Evolutionary conservation across 2,888 invertebrate genomes (phyloP).

Genomic region (Leptarthrus brevirostris): DNA sequence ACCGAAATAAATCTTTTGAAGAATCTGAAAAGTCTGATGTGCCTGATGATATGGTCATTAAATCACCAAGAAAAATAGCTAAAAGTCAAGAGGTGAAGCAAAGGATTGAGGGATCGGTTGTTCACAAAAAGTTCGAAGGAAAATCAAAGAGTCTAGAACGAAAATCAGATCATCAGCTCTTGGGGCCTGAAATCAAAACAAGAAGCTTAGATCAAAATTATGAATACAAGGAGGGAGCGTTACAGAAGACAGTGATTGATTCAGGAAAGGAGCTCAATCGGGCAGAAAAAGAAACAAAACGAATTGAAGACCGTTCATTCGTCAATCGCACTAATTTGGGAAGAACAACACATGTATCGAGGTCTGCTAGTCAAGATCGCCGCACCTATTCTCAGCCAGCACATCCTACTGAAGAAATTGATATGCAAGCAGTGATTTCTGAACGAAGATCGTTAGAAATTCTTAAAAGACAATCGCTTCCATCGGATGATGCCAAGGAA

Average conservation of each 20-base stretch:
- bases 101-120: conserved; percentile 73
- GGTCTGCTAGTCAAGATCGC: conserved; percentile 27
- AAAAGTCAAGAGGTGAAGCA: conserved; percentile 74
- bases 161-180: conserved; percentile 72
- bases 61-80: conserved; percentile 72
- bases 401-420: conserved; percentile 66
- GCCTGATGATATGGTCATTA: conserved; percentile 68
- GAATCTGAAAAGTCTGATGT: conserved; percentile 72
- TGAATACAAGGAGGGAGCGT: conserved; percentile 68
- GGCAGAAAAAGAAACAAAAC: conserved; percentile 55
- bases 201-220: conserved; percentile 77
- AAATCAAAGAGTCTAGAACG: conserved; percentile 78
- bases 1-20: conserved; percentile 73
- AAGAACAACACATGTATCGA: conserved; percentile 18
- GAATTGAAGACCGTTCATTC: conserved; percentile 60
- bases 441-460: conserved; percentile 73
- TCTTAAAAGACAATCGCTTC: conserved; percentile 70
- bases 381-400: conserved; percentile 52
- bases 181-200: conserved; percentile 74
- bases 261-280: conserved; percentile 60
- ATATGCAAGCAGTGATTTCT: conserved; percentile 73
- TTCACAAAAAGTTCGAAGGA: conserved; percentile 72
- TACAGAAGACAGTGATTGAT: no score
- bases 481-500: conserved; percentile 67
- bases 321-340: conserved; percentile 63